Conservation (phyloP, 2,113 vertebrate genomes). For the Anser cygnoides region DNA sequence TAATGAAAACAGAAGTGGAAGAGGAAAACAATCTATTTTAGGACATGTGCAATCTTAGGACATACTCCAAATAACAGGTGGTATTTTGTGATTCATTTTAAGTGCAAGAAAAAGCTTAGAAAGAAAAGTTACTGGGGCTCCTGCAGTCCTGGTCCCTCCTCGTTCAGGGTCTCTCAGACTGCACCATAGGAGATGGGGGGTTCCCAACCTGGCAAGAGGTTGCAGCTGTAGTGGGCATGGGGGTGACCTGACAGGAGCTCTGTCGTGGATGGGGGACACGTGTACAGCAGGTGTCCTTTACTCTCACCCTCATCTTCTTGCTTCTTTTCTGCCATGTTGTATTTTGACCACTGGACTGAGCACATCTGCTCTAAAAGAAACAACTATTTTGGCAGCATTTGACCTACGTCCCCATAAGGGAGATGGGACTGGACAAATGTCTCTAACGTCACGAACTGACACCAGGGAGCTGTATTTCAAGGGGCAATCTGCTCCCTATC, state of each 20-base stretch:
- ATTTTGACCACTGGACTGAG: not conserved
- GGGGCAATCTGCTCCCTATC: conserved; percentile 14
- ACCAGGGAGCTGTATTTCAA: conserved; percentile 31
- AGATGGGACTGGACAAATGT: not conserved
- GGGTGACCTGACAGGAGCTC: not conserved
- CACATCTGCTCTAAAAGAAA: not conserved
- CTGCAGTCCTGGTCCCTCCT: not conserved
- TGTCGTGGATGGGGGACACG: not conserved
- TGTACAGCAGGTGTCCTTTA: not conserved
- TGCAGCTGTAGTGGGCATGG: not conserved
- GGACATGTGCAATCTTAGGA: not conserved
- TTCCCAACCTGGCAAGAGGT: not conserved
- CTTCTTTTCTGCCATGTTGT: not conserved
- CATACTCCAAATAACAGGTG: not conserved
- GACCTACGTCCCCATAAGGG: conserved; percentile 25
- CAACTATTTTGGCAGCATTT: not conserved
- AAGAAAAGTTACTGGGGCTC: not conserved
- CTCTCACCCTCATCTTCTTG: not conserved
- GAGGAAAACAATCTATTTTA: conserved; percentile 33
- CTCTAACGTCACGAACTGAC: not conserved
- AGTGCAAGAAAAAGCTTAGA: not conserved
- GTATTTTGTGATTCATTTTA: not conserved
- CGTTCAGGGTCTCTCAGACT: not conserved
- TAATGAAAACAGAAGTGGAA: conserved; percentile 39
- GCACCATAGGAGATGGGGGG: not conserved